These are phyloP conservation scores for Gadopsis marmoratus DNA, from an alignment of 2,797 vertebrate species.

Conservation along the genomic window DNA sequence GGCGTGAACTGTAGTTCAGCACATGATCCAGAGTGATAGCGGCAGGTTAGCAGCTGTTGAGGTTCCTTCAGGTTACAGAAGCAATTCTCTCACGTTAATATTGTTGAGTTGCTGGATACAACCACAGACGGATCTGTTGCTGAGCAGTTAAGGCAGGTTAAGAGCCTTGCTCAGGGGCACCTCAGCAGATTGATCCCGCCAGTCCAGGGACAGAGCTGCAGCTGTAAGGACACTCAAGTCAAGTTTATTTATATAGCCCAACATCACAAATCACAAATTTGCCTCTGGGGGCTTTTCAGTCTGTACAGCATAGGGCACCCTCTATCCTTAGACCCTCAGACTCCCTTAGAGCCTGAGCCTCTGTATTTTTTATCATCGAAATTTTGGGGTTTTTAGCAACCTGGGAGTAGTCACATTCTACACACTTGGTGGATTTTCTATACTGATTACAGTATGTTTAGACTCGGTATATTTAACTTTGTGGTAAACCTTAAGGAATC, in stretches of 20 bases:
- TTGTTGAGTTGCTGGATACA: background rate
- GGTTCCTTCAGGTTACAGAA: background rate
- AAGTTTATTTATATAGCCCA: too few species aligned
- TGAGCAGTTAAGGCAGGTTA: background rate
- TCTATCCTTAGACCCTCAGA: too few species aligned
- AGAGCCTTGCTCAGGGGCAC: background rate
- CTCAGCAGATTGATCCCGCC: background rate
- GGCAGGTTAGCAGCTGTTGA: constrained; percentile 11
- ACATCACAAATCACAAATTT: too few species aligned
- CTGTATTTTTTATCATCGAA: too few species aligned
- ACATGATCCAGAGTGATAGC: background rate
- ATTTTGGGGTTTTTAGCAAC: too few species aligned
- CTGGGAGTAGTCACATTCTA: too few species aligned
- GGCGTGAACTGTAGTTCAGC: background rate
- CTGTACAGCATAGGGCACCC: too few species aligned
- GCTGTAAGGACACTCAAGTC: background rate
- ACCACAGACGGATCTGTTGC: background rate
- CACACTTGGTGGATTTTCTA: background rate
- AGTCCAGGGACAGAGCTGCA: background rate
- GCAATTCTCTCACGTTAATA: background rate
- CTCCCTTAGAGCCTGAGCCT: too few species aligned
- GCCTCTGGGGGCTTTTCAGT: too few species aligned
- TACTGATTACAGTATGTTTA: too few species aligned
- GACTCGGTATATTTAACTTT: too few species aligned
- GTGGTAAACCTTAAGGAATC: background rate